phyloP scores from a whole-genome alignment of 2,113 vertebrate genomes.

The Siniperca knerii region DNA sequence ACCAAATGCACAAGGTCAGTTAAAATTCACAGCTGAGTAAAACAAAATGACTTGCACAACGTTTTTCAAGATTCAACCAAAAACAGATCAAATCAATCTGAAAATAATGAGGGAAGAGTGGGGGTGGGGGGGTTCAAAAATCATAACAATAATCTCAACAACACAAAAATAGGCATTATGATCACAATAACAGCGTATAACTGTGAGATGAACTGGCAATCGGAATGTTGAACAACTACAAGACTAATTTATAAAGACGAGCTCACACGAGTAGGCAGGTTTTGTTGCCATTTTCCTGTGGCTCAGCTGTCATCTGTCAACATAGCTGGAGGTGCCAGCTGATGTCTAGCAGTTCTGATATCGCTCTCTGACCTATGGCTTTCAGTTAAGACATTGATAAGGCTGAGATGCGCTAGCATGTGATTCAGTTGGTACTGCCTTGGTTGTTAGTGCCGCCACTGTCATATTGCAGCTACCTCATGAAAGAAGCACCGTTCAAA shows the following conservation, averaged over 20 bases:
- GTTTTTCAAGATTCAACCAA: constrained; percentile 68
- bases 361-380: constrained; percentile 70
- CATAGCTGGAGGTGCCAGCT: constrained; percentile 53
- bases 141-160: constrained; percentile 55
- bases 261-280: constrained; percentile 31
- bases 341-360: constrained; percentile 5
- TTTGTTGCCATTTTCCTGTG: constrained; percentile 23
- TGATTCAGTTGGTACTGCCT: constrained; percentile 41
- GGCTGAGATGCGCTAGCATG: constrained; percentile 34
- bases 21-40: constrained; percentile 77
- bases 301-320: constrained; percentile 39
- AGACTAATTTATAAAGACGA: constrained; percentile 41
- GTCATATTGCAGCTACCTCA: constrained; percentile 50
- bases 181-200: constrained; percentile 63
- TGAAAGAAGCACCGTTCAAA: constrained; percentile 62
- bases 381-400: constrained; percentile 64
- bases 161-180: constrained; percentile 64
- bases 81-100: constrained; percentile 29
- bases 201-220: constrained; percentile 69
- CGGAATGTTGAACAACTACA: constrained; percentile 70
- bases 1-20: constrained; percentile 72
- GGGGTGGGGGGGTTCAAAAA: constrained; percentile 14
- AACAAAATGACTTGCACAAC: constrained; percentile 67
- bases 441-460: constrained; percentile 30
- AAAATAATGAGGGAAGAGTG: constrained; percentile 11